phyloP scores from a whole-genome alignment of 92 coral and sea anemone genomes.

The Zoanthus gigantus region DNA sequence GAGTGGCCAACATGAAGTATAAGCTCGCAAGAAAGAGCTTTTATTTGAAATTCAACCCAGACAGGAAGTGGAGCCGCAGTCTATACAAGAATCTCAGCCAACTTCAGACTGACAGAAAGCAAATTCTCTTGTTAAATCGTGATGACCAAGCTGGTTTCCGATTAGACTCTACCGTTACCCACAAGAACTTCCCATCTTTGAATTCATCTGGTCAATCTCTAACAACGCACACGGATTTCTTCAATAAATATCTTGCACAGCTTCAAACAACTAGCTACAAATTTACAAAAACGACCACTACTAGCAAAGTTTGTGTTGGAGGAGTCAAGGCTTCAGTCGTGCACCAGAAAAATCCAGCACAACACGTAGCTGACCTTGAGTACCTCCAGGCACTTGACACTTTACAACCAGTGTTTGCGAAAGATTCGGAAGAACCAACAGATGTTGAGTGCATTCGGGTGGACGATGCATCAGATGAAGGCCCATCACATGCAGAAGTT shows the following conservation, averaged over 20 bases:
- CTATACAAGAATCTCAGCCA: constrained; percentile 62
- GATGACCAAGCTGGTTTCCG: constrained; percentile 72
- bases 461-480: constrained; percentile 67
- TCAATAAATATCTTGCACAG: constrained; percentile 60
- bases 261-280: constrained; percentile 73
- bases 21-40: constrained; percentile 71
- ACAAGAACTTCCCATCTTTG: constrained; percentile 58
- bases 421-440: constrained; percentile 47
- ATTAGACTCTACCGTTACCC: constrained; percentile 68
- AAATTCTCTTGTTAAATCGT: constrained; percentile 50
- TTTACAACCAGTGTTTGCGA: constrained; percentile 49
- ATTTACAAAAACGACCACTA: constrained; percentile 66
- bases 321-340: constrained; percentile 70
- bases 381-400: constrained; percentile 36
- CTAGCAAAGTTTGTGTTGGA: constrained; percentile 72
- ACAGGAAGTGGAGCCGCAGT: constrained; percentile 56
- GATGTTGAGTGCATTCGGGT: constrained; percentile 57
- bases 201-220: constrained; percentile 52
- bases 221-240: constrained; percentile 71
- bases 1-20: constrained; percentile 61
- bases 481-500: constrained; percentile 58
- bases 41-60: constrained; percentile 63
- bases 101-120: constrained; percentile 64
- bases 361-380: constrained; percentile 62
- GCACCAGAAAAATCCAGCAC: constrained; percentile 66